Evolutionary conservation across 1,140 invertebrate species (phyloP).

Genomic region (Trialeurodes vaporariorum): DNA sequence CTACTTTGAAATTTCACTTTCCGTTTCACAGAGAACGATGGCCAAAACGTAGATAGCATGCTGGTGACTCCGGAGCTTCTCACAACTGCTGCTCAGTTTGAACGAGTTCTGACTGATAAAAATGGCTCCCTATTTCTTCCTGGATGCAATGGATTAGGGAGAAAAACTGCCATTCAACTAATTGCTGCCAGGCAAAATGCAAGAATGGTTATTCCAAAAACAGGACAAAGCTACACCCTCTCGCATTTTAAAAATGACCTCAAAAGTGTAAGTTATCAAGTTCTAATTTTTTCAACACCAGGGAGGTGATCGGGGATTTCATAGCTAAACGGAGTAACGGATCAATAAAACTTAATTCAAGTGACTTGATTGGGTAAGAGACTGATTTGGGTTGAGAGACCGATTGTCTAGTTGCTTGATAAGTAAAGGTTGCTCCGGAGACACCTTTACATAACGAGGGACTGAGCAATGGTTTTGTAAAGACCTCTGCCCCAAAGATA

Average conservation of each 20-base stretch:
- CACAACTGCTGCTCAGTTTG: slow-evolving; percentile 46
- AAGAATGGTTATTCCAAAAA: slow-evolving; percentile 48
- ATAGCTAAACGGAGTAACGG: too few relatives aligned
- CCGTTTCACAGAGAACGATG: slow-evolving; percentile 40
- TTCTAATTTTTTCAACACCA: too few relatives aligned
- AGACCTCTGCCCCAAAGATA: too few relatives aligned
- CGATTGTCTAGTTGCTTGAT: too few relatives aligned
- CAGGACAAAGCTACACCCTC: slow-evolving; percentile 42
- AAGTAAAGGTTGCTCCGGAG: too few relatives aligned
- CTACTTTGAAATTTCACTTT: too few relatives aligned
- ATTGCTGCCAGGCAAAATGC: slow-evolving; percentile 58
- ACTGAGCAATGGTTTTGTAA: too few relatives aligned
- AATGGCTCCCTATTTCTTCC: slow-evolving; percentile 58
- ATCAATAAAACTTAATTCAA: too few relatives aligned
- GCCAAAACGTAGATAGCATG: slow-evolving; percentile 39
- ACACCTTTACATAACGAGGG: too few relatives aligned
- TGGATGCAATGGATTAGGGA: slow-evolving; percentile 63
- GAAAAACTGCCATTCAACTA: slow-evolving; percentile 58
- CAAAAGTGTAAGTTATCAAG: slow-evolving; percentile 23
- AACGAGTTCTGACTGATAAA: slow-evolving; percentile 45
- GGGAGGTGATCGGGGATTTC: too few relatives aligned
- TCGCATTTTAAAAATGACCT: slow-evolving; percentile 51
- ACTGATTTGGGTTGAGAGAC: too few relatives aligned
- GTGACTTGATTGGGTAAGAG: too few relatives aligned
- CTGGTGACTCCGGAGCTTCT: slow-evolving; percentile 53